Evolutionary conservation across 2,797 vertebrate genomes (phyloP), one percentile per base, ranked within the genome.

Genomic region (Luscinia luscinia): DNA sequence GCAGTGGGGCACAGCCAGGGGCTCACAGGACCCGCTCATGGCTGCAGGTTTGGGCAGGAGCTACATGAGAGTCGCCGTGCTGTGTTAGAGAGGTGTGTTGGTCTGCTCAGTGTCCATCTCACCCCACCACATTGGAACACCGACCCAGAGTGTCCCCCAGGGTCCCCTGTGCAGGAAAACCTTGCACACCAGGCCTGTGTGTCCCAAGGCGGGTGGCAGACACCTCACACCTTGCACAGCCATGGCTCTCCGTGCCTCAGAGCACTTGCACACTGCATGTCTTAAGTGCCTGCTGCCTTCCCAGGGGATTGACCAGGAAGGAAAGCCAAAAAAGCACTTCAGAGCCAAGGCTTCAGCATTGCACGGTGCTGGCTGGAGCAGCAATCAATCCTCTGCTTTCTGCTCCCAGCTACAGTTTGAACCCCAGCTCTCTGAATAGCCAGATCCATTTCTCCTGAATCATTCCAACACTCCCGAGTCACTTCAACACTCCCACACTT

Each of bases 31-130:
- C 22, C 28, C 26, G 24, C 7, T 40, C 58, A 6, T 0, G 1
- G 48, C 62, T 3, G 0, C 24, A 17, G 46, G 16, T 49, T 69
- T 69, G 84, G 67, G 38, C 43, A 58, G 82, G 46, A 79, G 70
- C 46, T 21, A 32, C 34, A 4, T 0, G 0, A 32, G 26, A 0
- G 1, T n/a, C 51, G 41, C 81, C 4, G 2, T 23, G 32, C 48
- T 9, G 2, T 27, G 36, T 32, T 52, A 58, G 49, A 46, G 81
- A 84, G 58, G 45, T 41, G 58, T 46, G 21, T 54, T 80, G 49
- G 12, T 20, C 43, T 55, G 13, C 28, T 85, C 18, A 2, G 34
- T 7, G 27, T 45, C 62, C 52, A 30, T 59, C 80, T 45, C 26
- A 14, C 40, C 36, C 64, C 32, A 32, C 11, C 23, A 13, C 9